phyloP scores from a whole-genome alignment of 2,888 invertebrate genomes.

The Tipula unca region DNA sequence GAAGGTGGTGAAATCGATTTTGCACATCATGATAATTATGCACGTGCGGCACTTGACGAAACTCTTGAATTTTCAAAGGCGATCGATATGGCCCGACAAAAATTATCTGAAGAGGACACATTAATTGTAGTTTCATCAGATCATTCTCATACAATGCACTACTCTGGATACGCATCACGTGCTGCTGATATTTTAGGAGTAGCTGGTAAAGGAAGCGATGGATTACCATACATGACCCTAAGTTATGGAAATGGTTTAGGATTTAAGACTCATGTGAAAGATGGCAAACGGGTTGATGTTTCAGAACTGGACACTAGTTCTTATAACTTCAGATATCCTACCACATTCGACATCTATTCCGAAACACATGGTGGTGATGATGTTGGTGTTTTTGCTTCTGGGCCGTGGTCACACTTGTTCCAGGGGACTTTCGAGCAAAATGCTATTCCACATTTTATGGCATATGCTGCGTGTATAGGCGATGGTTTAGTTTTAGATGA shows the following conservation, averaged over 20 bases:
- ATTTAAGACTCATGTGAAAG: constrained; percentile 33
- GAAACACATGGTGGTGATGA: constrained; percentile 76
- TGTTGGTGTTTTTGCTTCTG: constrained; percentile 66
- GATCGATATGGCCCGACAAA: constrained; percentile 50
- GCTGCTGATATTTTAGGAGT: constrained; percentile 45
- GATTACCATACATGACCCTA: constrained; percentile 57
- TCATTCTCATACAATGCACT: constrained; percentile 69
- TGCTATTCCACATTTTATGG: constrained; percentile 66
- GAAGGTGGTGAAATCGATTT: constrained; percentile 50
- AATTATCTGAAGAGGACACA: constrained; percentile 60
- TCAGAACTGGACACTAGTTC: constrained; percentile 24
- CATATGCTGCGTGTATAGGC: constrained; percentile 65
- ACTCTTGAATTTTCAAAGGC: constrained; percentile 65
- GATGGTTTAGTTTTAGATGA: constrained; percentile 41
- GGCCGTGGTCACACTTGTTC: constrained; percentile 74
- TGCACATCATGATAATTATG: constrained; percentile 36
- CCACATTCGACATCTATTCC: constrained; percentile 48
- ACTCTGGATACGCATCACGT: constrained; percentile 57
- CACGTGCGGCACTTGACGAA: constrained; percentile 38
- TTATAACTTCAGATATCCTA: constrained; percentile 44
- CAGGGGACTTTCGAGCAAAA: constrained; percentile 72
- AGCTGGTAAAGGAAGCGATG: constrained; percentile 41
- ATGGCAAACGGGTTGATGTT: constrained; percentile 33
- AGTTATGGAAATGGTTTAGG: constrained; percentile 71
- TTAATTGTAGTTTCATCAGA: constrained; percentile 74